Evolutionary conservation across 2,888 invertebrate species (phyloP).

Genomic region (Acanthosepion lycidas): DNA sequence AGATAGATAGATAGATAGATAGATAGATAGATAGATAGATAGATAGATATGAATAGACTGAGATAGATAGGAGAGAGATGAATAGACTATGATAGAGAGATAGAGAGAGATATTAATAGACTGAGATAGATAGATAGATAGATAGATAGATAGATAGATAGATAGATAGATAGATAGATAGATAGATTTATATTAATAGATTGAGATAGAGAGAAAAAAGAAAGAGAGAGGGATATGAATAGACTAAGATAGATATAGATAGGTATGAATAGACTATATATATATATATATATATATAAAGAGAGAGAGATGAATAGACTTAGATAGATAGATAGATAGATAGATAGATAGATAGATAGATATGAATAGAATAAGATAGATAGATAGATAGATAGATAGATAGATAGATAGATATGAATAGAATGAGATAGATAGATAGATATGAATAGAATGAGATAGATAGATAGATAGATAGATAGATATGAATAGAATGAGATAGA

Average conservation of each 20-base stretch:
- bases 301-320: too few relatives aligned
- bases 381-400: too few relatives aligned
- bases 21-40: too few relatives aligned
- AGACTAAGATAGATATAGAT: neutral
- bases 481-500: neutral
- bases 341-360: neutral
- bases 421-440: neutral
- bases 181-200: neutral
- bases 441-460: neutral
- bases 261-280: too few relatives aligned
- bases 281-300: too few relatives aligned
- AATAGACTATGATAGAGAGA: neutral
- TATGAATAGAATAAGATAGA: too few relatives aligned
- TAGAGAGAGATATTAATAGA: neutral
- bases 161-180: too few relatives aligned
- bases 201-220: neutral
- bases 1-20: neutral
- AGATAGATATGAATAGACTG: too few relatives aligned
- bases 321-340: neutral
- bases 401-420: too few relatives aligned
- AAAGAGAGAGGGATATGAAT: neutral
- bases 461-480: too few relatives aligned
- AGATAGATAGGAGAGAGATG: too few relatives aligned
- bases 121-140: neutral
- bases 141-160: neutral